Evolutionary conservation across 2,113 vertebrate species (phyloP).

Genomic region (Sus scrofa): T2T-Sscrofa CM000828.6:32561001-32561500

Average conservation of each 20-base stretch:
- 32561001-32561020: slow-evolving; percentile 63
- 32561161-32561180: background rate
- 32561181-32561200: background rate
- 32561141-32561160: background rate
- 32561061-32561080: background rate
- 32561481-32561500: slow-evolving; percentile 18
- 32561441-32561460: background rate
- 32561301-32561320: background rate
- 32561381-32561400: background rate
- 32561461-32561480: background rate
- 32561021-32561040: slow-evolving; percentile 24
- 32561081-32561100: background rate
- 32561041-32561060: background rate
- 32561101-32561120: background rate
- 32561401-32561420: background rate
- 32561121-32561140: slow-evolving; percentile 36
- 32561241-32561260: background rate
- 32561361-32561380: background rate
- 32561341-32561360: background rate
- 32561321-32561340: background rate
- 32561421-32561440: background rate
- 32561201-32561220: slow-evolving; percentile 1
- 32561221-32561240: background rate
- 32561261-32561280: background rate
- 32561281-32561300: background rate